A percentile compares a stretch with the other conserved stretches of the same genome.
phyloP scores from a whole-genome alignment of 2,113 vertebrate species.

The Baryphthengus martii region DNA sequence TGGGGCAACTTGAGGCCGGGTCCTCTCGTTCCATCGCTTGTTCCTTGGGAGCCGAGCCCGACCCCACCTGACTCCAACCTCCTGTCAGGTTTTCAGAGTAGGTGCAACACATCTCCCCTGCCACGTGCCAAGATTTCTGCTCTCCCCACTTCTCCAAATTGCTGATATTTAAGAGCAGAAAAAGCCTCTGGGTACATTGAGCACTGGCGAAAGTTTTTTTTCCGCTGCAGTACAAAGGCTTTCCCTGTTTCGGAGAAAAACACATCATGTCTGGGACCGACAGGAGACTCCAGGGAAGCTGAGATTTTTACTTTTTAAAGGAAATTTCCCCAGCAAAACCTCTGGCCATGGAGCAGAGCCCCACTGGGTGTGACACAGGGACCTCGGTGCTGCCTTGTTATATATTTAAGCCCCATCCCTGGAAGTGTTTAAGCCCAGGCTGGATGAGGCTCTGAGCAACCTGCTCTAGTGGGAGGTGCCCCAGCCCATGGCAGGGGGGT shows the following conservation, averaged over 20 bases:
- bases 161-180: neutral
- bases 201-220: neutral
- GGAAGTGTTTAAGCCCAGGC: too few species aligned
- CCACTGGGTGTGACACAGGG: fast-evolving
- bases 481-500: too few species aligned
- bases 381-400: neutral
- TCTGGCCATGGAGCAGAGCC: neutral
- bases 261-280: fast-evolving
- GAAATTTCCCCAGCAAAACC: neutral
- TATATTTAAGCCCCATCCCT: neutral
- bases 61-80: too few species aligned
- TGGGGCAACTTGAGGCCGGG: too few species aligned
- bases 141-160: neutral
- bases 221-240: neutral
- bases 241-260: neutral
- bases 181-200: neutral
- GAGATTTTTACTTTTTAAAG: neutral
- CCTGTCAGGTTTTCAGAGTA: too few species aligned
- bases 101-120: neutral
- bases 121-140: neutral
- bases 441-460: too few species aligned
- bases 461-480: too few species aligned
- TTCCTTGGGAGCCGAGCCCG: too few species aligned
- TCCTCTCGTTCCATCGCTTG: too few species aligned
- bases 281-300: neutral